A percentile compares a stretch with the other conserved stretches of the same genome.
Conservation (phyloP, 2,888 invertebrate genomes). For the Epsilonema sp. region DNA sequence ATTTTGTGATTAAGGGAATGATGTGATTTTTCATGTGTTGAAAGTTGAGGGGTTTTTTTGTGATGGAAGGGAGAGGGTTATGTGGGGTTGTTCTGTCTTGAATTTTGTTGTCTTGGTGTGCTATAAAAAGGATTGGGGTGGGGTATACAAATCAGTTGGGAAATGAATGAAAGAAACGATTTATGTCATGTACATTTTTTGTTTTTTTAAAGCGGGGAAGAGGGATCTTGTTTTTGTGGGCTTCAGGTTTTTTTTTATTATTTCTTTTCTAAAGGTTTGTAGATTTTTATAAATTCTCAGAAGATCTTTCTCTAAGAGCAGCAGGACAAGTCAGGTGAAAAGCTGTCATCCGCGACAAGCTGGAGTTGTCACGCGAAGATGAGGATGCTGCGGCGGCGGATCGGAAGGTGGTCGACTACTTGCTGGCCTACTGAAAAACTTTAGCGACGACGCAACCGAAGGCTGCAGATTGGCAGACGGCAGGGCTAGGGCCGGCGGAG, state of each 20-base stretch:
- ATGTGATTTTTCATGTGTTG: no score
- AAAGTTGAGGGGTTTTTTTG: no score
- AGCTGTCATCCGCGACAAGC: neutral
- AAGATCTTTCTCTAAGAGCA: neutral
- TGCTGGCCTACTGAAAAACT: constrained; percentile 5
- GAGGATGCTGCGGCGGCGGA: neutral
- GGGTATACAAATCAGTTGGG: no score
- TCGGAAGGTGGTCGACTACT: neutral
- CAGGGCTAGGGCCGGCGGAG: no score
- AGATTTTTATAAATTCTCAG: constrained; percentile 41
- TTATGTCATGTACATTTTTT: no score
- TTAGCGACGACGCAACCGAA: constrained; percentile 6
- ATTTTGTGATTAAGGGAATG: no score
- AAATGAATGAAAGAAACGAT: neutral
- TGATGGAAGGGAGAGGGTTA: no score
- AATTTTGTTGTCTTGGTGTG: no score
- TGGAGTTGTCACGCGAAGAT: neutral
- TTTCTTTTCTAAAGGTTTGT: constrained; percentile 64
- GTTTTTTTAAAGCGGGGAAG: neutral
- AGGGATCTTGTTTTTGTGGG: constrained; percentile 1
- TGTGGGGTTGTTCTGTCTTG: no score
- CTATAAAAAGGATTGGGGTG: no score
- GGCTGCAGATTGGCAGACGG: constrained; percentile 2
- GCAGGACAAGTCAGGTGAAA: neutral
- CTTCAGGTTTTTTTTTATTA: constrained; percentile 59